Conservation (phyloP, 2,797 vertebrate genomes). For the Glyptemys insculpta region DNA sequence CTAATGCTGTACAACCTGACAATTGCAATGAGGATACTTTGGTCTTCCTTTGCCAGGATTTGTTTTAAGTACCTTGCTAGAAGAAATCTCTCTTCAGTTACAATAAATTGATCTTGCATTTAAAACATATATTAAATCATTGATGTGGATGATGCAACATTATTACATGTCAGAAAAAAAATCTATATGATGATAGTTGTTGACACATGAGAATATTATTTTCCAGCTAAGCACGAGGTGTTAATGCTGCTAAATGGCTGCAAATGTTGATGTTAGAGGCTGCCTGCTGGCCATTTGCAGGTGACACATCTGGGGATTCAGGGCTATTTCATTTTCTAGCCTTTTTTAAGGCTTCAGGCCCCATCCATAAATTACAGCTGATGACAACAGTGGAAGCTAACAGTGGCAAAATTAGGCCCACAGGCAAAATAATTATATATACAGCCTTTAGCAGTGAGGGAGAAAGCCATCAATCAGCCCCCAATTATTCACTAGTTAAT, state of each 20-base stretch:
- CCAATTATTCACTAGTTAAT: conserved; percentile 92
- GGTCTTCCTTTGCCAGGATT: not conserved
- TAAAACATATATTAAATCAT: conserved; percentile 66
- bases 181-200: conserved; percentile 76
- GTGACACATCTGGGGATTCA: conserved; percentile 78
- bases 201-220: conserved; percentile 81
- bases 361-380: conserved; percentile 87
- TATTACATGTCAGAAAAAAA: conserved; percentile 71
- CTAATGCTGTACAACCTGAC: not conserved
- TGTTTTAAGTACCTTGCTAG: conserved; percentile 7
- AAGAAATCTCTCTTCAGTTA: conserved; percentile 41
- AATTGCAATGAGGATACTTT: accelerated
- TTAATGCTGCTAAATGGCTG: conserved; percentile 79
- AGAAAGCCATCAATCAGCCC: conserved; percentile 89
- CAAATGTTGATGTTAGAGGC: conserved; percentile 75
- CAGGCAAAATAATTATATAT: conserved; percentile 92
- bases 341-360: conserved; percentile 79
- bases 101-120: conserved; percentile 61
- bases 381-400: conserved; percentile 87
- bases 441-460: conserved; percentile 87
- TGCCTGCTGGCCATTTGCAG: conserved; percentile 82
- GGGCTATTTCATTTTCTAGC: conserved; percentile 79
- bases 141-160: conserved; percentile 77
- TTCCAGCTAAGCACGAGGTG: conserved; percentile 69
- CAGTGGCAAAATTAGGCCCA: conserved; percentile 88